Conservation (phyloP, 2,888 invertebrate genomes). For the Mayetiola destructor region DNA sequence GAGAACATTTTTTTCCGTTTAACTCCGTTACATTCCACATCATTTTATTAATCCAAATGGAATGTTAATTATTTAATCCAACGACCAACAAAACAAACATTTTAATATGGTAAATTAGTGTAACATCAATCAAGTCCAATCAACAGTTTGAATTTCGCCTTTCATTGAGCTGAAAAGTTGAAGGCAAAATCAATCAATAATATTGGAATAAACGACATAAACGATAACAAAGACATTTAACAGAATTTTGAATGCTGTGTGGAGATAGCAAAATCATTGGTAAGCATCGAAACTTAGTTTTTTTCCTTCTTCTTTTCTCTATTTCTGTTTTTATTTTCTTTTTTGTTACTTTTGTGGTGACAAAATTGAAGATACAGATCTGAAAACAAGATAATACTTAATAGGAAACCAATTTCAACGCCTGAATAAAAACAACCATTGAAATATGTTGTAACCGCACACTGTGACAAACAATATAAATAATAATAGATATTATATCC, state of each 20-base stretch:
- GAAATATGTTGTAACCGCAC: not conserved
- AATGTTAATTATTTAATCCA: not conserved
- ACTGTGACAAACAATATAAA: not conserved
- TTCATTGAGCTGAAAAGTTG: too few relatives aligned
- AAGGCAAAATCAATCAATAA: not conserved
- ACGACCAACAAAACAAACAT: not conserved
- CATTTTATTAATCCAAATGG: not conserved
- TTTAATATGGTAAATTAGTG: slow-evolving; percentile 2
- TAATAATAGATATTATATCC: too few relatives aligned
- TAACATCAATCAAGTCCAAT: not conserved
- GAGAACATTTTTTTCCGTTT: too few relatives aligned
- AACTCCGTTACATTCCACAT: not conserved
- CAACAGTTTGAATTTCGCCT: not conserved
- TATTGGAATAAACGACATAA: not conserved
- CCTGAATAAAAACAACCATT: not conserved
- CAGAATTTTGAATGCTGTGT: not conserved
- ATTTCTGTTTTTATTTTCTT: too few relatives aligned
- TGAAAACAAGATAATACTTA: not conserved
- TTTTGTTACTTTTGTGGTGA: not conserved
- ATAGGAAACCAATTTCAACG: not conserved
- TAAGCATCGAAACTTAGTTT: too few relatives aligned
- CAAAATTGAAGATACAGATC: not conserved
- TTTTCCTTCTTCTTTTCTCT: too few relatives aligned
- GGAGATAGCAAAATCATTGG: not conserved
- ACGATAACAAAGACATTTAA: not conserved